Percentiles rank a stretch among this genome's conserved stretches.
These are phyloP conservation scores for Apamea anceps DNA, from an alignment of 2,888 invertebrate genomes.

Conservation along the genomic window DNA sequence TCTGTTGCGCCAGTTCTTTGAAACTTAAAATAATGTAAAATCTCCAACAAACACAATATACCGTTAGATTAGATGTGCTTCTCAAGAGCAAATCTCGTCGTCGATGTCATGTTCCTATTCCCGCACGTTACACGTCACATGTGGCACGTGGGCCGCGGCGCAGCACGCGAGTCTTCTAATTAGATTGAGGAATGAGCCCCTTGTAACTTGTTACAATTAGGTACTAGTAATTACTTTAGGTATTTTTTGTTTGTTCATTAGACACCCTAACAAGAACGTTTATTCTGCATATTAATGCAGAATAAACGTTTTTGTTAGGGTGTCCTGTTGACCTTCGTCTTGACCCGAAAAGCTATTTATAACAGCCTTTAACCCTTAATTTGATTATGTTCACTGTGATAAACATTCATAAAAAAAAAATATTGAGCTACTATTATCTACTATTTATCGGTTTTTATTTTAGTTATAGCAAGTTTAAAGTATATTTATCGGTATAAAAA, in stretches of 20 bases:
- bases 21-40: neutral
- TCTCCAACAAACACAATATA: neutral
- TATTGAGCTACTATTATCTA: too few species aligned
- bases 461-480: too few species aligned
- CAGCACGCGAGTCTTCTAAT: neutral
- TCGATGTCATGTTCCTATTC: too few species aligned
- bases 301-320: neutral
- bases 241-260: neutral
- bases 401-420: too few species aligned
- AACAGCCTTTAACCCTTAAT: too few species aligned
- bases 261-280: too few species aligned
- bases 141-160: neutral
- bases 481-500: too few species aligned
- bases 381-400: too few species aligned
- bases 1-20: neutral
- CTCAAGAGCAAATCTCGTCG: neutral
- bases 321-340: neutral
- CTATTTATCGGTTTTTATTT: too few species aligned
- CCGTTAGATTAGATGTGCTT: neutral
- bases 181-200: neutral
- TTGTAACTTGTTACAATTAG: neutral
- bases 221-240: neutral
- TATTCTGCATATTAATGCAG: too few species aligned
- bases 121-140: neutral
- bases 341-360: neutral